Evolutionary conservation across 2,113 vertebrate species (phyloP), one percentile per base, ranked within the genome.

Genomic region (Poeciliopsis occidentalis): DNA sequence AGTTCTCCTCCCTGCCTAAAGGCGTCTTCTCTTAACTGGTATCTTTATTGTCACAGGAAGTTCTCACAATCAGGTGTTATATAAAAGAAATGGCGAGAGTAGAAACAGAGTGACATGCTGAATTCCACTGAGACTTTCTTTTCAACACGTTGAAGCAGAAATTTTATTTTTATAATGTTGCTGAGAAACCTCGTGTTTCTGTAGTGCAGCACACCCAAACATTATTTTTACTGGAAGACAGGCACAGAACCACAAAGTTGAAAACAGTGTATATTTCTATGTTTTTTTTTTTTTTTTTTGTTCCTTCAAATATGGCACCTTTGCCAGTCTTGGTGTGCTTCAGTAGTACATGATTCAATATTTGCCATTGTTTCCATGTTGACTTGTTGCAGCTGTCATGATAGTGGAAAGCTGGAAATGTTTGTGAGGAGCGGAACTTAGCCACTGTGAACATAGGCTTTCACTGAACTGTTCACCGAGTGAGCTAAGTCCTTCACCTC

Each of bases 401-500:
- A 63, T 39, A 67, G 17, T 30, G 47, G 27, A 71, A 67, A 27
- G 85, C 51, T 60, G 92, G 24, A 70, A 26, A 72, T 15, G 85
- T 84, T 93, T 92, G 94, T 85, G 92, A 94, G 93, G 87, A 91
- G 95, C 95, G 95, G 95, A 96, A 96, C 95, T 96, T 96, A 96
- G 95, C 95, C 95, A 96, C 95, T 96, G 95, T 96, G 95, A 96
- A 96, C 95, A 96, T 86, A 83, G 86, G 85, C 66, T 83, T 90
- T 90, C 76, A 88, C 83, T 91, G 88, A 93, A 93, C 94, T 96
- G 95, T 95, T 96, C 95, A 96, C 95, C 85, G 90, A 95, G 93
- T 86, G 81, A 95, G 94, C 95, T 92, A 96, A 96, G 95, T 93
- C 95, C 95, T 96, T 90, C 91, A 85, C 92, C 94, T 94, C 92